Percentiles rank a stretch among this genome's conserved stretches.
Evolutionary conservation across 1,140 invertebrate species (phyloP).

Genomic region (Macrobrachium nipponense): DNA sequence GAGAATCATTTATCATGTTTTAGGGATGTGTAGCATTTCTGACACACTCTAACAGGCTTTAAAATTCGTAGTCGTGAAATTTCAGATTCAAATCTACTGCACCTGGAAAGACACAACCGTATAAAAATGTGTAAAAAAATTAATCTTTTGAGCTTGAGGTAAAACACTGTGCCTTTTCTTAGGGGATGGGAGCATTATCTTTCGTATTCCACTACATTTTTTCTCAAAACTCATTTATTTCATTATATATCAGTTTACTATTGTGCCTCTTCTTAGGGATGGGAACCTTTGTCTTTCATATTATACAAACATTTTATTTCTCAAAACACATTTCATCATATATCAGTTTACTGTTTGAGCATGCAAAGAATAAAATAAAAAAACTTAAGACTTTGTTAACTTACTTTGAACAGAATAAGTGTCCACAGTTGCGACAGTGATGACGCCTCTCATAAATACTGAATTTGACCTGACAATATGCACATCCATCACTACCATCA

Average conservation of each 20-base stretch:
- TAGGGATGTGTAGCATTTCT: conserved; percentile 77
- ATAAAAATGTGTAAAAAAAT: conserved; percentile 21
- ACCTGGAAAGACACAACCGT: conserved; percentile 68
- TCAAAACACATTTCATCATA: background rate
- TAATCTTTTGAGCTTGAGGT: background rate
- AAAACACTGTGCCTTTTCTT: too few species aligned
- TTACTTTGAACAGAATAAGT: conserved; percentile 94
- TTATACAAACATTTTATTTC: too few species aligned
- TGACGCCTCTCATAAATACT: conserved; percentile 95
- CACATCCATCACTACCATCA: conserved; percentile 89
- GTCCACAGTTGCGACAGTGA: conserved; percentile 97
- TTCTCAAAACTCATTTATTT: background rate
- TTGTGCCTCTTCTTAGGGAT: background rate
- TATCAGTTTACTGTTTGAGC: background rate
- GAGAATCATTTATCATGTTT: conserved; percentile 51
- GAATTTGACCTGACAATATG: conserved; percentile 88
- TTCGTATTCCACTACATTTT: too few species aligned
- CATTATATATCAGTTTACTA: background rate
- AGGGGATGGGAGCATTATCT: background rate
- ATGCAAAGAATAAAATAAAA: conserved; percentile 5
- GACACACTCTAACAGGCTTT: conserved; percentile 91
- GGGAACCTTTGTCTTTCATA: background rate
- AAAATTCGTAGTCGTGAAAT: conserved; percentile 89
- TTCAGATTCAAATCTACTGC: conserved; percentile 94
- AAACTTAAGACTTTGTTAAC: conserved; percentile 48